Conservation (phyloP, 1,140 invertebrate genomes). For the Oedothorax gibbosus region DNA sequence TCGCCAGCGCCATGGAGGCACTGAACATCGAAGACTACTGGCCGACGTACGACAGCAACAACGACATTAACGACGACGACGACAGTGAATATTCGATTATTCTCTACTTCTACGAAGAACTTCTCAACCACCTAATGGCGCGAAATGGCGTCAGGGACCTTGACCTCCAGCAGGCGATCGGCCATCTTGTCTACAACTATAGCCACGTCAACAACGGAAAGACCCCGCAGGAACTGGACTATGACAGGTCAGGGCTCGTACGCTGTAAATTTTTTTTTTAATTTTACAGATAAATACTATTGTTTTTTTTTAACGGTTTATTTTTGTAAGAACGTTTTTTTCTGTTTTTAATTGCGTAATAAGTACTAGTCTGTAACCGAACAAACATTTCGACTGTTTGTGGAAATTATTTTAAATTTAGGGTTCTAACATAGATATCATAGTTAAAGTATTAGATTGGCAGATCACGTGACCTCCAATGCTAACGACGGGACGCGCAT, state of each 20-base stretch:
- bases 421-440: too few relatives aligned
- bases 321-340: too few relatives aligned
- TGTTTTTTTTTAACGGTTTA: too few relatives aligned
- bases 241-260: not conserved
- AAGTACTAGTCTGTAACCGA: too few relatives aligned
- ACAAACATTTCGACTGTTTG: too few relatives aligned
- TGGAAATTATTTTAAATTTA: too few relatives aligned
- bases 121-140: not conserved
- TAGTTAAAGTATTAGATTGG: too few relatives aligned
- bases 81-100: slow-evolving; percentile 39
- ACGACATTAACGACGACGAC: slow-evolving; percentile 12
- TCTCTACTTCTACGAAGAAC: slow-evolving; percentile 35
- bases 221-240: slow-evolving; percentile 25
- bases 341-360: too few relatives aligned
- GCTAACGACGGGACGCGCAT: too few relatives aligned
- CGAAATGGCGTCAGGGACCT: not conserved
- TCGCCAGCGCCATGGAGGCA: slow-evolving; percentile 21
- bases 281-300: too few relatives aligned
- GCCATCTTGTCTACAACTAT: slow-evolving; percentile 21
- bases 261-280: too few relatives aligned
- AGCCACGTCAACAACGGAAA: slow-evolving; percentile 1
- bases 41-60: slow-evolving; percentile 21
- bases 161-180: slow-evolving; percentile 3
- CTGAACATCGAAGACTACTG: slow-evolving; percentile 40
- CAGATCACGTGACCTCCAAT: too few relatives aligned